These are phyloP conservation scores for Osmerus mordax DNA, from an alignment of 2,113 vertebrate genomes.

Conservation along the genomic window DNA sequence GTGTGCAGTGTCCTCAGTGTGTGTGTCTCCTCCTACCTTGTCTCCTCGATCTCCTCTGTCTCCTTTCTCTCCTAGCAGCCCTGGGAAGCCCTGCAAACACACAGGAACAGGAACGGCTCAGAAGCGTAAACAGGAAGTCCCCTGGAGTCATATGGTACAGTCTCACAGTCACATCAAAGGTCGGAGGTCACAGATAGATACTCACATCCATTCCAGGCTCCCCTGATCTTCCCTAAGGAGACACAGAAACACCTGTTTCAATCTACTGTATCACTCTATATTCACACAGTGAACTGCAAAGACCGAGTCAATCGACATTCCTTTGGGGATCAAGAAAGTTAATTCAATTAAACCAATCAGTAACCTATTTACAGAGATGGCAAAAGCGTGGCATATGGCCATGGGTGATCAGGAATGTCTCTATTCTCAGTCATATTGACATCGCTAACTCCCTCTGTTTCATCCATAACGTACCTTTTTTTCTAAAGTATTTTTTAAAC, in stretches of 20 bases:
- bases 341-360: too few relatives aligned
- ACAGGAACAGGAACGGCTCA: conserved; percentile 29
- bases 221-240: conserved; percentile 82
- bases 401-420: too few relatives aligned
- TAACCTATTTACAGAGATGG: too few relatives aligned
- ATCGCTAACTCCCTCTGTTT: too few relatives aligned
- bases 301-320: too few relatives aligned
- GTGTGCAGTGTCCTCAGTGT: too few relatives aligned
- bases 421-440: too few relatives aligned
- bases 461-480: too few relatives aligned
- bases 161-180: neutral
- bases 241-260: conserved; percentile 32
- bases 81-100: conserved; percentile 84
- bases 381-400: too few relatives aligned
- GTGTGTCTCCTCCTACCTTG: conserved; percentile 73
- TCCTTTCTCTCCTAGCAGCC: conserved; percentile 87
- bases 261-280: neutral
- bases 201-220: conserved; percentile 94
- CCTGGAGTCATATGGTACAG: neutral
- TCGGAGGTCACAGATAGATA: conserved; percentile 38
- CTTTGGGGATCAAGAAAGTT: too few relatives aligned
- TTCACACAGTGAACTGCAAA: neutral
- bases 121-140: neutral
- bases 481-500: too few relatives aligned
- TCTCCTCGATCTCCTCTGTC: conserved; percentile 86